phyloP scores from a whole-genome alignment of 2,113 vertebrate genomes.

The Caranx melampygus region DNA sequence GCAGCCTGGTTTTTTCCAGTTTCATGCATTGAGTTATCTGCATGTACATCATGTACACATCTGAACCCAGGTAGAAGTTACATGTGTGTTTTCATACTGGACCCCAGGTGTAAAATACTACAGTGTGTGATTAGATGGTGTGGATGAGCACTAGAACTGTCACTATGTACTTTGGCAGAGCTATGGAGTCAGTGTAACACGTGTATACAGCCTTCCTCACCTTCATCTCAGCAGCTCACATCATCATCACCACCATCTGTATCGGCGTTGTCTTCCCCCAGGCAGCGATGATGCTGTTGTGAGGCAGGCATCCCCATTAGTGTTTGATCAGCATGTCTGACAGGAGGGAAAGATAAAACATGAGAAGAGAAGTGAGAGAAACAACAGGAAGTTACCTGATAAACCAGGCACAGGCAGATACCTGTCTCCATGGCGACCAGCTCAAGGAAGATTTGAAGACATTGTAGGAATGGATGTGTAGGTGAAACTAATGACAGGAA shows the following conservation, averaged over 20 bases:
- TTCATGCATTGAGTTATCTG: neutral
- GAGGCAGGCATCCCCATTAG: neutral
- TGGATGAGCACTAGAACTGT: conserved; percentile 31
- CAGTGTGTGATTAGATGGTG: neutral
- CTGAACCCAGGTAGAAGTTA: neutral
- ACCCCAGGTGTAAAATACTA: conserved; percentile 13
- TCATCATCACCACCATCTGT: neutral
- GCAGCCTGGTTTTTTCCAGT: neutral
- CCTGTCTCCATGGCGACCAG: conserved; percentile 69
- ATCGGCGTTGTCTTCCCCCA: neutral
- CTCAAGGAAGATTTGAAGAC: conserved; percentile 29
- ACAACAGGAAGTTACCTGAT: conserved; percentile 36
- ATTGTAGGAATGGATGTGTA: conserved; percentile 49
- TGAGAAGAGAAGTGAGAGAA: neutral
- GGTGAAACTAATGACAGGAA: conserved; percentile 50
- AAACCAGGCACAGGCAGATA: conserved; percentile 23
- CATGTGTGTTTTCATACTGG: neutral
- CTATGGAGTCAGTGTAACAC: neutral
- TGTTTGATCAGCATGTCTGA: conserved; percentile 5
- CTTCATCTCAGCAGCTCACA: conserved; percentile 20
- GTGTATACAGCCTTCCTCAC: neutral
- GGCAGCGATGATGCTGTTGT: neutral
- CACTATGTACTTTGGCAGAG: neutral
- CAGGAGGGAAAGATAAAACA: neutral
- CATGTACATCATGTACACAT: neutral